Base-by-base conservation (phyloP, 2,113 vertebrate genomes). In the Peucedramus taeniatus region DNA sequence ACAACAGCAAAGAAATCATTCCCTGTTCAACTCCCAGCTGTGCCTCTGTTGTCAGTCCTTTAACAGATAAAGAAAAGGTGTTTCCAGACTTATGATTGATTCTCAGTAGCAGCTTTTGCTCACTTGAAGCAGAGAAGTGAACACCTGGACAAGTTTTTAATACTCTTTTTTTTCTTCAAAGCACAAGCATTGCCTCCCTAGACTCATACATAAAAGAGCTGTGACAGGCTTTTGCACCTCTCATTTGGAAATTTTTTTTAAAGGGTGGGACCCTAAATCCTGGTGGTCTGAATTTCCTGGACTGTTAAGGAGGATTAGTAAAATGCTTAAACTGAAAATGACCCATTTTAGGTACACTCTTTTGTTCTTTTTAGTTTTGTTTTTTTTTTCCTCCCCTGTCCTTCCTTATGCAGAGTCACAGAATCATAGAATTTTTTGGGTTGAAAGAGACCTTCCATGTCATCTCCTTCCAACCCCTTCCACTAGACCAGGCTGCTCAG, bases 331-430 rank as follows among this genome's bases (percentile, higher is more conserved):
- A 51, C 26, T 65, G 47, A 90, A 77, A 88, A 80, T 26, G 24
- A 28, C 33, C 9, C 40, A 63, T 92, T 88, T 93, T 80, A 93
- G 35, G 39, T 49, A 47, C 6, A 7, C 3, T 66, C 37, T 83
- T 68, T 90, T 39, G 10, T 12, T 78, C 33, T 64, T 59, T 13
- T 21, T 21, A 11, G 3, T n/a, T n/a, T n/a, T n/a, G 0, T 8
- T 27, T 20, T 28, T 10, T 19, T 1, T 28, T 10, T 19, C 1
- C 0, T 3, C 7, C 2, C 2, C 20, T 5, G 4, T 39, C 14
- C n/a, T 68, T 64, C 50, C 13, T 90, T 84, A 26, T 81, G 81
- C 37, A 54, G 4, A 37, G 26, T 18, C 45, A 68, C 12, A 23
- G 33, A 28, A 23, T 39, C 33, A 33, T 14, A 33, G 47, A 47